These are phyloP conservation scores for Clunio marinus DNA, from an alignment of 2,888 invertebrate genomes.

Conservation along the genomic window DNA sequence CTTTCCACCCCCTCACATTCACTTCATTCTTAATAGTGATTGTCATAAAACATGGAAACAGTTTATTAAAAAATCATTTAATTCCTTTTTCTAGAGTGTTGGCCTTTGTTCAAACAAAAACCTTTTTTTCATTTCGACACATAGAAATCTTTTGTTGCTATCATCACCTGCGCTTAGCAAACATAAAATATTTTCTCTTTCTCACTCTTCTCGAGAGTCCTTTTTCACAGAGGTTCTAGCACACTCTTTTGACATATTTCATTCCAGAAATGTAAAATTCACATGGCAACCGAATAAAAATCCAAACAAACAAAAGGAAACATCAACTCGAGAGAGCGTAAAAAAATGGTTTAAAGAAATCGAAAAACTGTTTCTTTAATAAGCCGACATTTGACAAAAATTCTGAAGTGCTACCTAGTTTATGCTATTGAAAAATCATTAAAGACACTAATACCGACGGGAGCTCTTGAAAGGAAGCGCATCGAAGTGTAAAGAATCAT, in stretches of 20 bases:
- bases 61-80: conserved; percentile 37
- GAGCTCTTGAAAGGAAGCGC: neutral
- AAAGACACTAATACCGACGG: conserved; percentile 12
- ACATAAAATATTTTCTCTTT: no score
- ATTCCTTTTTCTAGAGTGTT: conserved; percentile 10
- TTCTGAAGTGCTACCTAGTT: conserved; percentile 22
- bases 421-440: conserved; percentile 35
- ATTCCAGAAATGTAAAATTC: neutral
- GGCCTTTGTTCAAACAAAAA: conserved; percentile 26
- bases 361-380: neutral
- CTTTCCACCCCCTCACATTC: neutral
- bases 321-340: conserved; percentile 20
- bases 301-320: conserved; percentile 20
- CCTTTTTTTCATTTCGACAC: neutral
- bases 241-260: conserved; percentile 30
- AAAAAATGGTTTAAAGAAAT: conserved; percentile 21
- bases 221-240: neutral
- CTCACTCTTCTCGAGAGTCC: conserved; percentile 20
- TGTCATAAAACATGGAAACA: conserved; percentile 32
- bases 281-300: conserved; percentile 33
- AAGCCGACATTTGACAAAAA: conserved; percentile 38
- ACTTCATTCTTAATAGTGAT: neutral
- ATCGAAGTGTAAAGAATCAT: conserved; percentile 29
- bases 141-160: conserved; percentile 31
- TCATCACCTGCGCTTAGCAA: conserved; percentile 35